A percentile compares a stretch with the other conserved stretches of the same genome.
These are phyloP conservation scores for Enteromius fasciolatus DNA, from an alignment of 2,797 vertebrate genomes.

Conservation along the genomic window DNA sequence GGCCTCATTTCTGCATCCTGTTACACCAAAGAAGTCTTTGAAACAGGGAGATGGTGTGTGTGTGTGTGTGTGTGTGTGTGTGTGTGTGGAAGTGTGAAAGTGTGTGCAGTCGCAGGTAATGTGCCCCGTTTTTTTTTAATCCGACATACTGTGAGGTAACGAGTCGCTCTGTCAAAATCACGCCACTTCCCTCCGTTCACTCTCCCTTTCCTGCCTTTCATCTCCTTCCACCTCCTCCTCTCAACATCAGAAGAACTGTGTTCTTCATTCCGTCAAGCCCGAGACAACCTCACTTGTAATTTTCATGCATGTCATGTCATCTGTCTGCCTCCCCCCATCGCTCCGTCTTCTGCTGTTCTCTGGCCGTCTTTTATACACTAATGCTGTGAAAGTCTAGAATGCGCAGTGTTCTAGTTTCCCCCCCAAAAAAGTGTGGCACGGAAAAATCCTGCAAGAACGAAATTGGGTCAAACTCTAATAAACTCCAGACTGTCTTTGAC, in stretches of 20 bases:
- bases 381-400: constrained; percentile 6
- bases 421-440: neutral
- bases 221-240: constrained; percentile 27
- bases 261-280: constrained; percentile 55
- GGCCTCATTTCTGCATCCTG: constrained; percentile 17
- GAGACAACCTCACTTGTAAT: constrained; percentile 33
- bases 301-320: constrained; percentile 30
- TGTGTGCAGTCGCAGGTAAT: neutral
- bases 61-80: no score
- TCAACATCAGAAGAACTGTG: constrained; percentile 57
- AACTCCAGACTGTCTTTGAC: constrained; percentile 35
- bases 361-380: neutral
- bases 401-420: neutral
- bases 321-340: neutral
- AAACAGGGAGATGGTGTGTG: neutral
- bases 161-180: constrained; percentile 39
- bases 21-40: neutral
- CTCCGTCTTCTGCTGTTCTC: neutral
- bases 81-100: neutral
- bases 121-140: neutral
- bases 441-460: constrained; percentile 13
- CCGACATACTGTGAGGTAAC: constrained; percentile 22
- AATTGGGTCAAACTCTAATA: constrained; percentile 54
- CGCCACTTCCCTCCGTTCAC: neutral
- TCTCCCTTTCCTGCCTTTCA: neutral